Evolutionary conservation across 2,113 vertebrate species (phyloP).

Genomic region (Entomyzon cyanotis): DNA sequence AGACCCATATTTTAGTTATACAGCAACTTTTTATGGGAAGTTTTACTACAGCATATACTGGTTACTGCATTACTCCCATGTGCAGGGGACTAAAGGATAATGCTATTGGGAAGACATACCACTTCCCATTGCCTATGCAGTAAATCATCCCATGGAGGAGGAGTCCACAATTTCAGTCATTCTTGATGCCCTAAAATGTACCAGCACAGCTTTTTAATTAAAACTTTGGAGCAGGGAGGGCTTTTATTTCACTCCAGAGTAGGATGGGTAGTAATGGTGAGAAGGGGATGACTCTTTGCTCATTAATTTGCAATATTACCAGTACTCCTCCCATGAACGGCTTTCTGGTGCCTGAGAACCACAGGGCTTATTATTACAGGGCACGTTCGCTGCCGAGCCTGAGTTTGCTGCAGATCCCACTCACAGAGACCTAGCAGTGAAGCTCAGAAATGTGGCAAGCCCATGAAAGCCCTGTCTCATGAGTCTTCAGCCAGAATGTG

Average conservation of each 20-base stretch:
- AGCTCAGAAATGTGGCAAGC: background rate
- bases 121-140: background rate
- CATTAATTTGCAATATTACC: background rate
- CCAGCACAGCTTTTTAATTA: slow-evolving; percentile 13
- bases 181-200: background rate
- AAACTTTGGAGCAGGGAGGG: background rate
- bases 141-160: background rate
- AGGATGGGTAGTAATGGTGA: background rate
- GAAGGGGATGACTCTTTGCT: background rate
- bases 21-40: background rate
- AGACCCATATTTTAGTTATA: background rate
- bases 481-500: background rate
- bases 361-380: background rate
- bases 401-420: background rate
- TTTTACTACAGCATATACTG: background rate
- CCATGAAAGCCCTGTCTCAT: accelerated
- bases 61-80: background rate
- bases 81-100: background rate
- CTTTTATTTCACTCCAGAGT: background rate
- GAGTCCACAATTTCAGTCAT: background rate
- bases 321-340: background rate
- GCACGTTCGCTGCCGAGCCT: accelerated
- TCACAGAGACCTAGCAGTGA: background rate
- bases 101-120: background rate
- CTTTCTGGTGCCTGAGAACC: background rate